These are phyloP conservation scores for Nomada fabriciana DNA, from an alignment of 2,888 invertebrate species.

Conservation along the genomic window DNA sequence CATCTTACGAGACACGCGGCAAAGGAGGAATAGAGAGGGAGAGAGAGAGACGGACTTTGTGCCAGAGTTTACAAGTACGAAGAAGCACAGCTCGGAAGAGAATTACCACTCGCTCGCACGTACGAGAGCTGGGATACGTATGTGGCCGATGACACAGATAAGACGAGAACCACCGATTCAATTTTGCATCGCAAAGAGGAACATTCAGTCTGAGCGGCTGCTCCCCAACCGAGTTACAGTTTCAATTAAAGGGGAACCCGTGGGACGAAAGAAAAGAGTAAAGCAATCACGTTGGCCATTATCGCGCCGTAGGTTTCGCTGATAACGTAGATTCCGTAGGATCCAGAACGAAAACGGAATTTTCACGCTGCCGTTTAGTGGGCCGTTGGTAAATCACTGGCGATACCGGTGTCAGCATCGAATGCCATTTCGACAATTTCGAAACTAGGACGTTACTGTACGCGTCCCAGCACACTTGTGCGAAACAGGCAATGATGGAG, in stretches of 20 bases:
- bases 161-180: conserved; percentile 38
- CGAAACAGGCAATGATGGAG: conserved; percentile 1
- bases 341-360: conserved; percentile 16
- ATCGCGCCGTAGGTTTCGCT: background rate
- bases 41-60: background rate
- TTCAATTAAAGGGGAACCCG: conserved; percentile 23
- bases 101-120: conserved; percentile 27
- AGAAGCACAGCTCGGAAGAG: conserved; percentile 34
- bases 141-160: conserved; percentile 47
- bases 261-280: background rate
- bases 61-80: conserved; percentile 7
- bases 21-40: background rate
- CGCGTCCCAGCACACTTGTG: background rate
- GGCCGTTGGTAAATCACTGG: background rate
- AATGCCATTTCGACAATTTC: background rate
- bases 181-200: conserved; percentile 38
- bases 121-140: conserved; percentile 14
- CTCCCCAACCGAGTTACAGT: background rate
- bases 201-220: conserved; percentile 3
- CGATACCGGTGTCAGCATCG: background rate
- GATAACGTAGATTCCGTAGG: background rate
- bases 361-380: background rate
- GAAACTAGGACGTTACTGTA: background rate
- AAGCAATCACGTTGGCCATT: conserved; percentile 2
- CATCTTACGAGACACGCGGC: conserved; percentile 1